These are phyloP conservation scores for Andrena bucephala DNA, from an alignment of 2,888 invertebrate genomes.

Conservation along the genomic window DNA sequence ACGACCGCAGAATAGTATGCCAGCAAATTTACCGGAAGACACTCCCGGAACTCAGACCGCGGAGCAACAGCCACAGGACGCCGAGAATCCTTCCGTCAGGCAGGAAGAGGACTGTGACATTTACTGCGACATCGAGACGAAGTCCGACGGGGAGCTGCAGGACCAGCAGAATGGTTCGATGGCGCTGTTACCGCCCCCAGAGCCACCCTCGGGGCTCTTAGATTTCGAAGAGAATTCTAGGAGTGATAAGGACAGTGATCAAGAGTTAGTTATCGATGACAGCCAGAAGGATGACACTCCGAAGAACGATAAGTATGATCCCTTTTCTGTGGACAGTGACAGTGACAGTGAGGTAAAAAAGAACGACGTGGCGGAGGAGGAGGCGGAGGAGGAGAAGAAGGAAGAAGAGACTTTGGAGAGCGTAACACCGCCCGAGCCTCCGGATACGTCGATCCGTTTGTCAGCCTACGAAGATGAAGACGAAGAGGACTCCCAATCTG, in stretches of 20 bases:
- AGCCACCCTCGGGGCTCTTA: constrained; percentile 83
- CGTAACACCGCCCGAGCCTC: background rate
- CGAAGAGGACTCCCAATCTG: constrained; percentile 87
- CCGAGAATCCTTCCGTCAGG: constrained; percentile 38
- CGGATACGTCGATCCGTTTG: constrained; percentile 68
- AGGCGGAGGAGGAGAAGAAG: constrained; percentile 31
- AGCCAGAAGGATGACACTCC: constrained; percentile 82
- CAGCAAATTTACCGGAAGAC: constrained; percentile 70
- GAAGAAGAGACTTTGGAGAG: constrained; percentile 24
- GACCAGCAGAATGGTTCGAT: constrained; percentile 76
- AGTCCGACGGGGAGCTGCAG: constrained; percentile 77
- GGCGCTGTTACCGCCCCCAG: constrained; percentile 84
- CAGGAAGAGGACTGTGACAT: constrained; percentile 86
- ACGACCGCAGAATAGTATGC: constrained; percentile 55
- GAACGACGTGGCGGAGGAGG: constrained; percentile 25
- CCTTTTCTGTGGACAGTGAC: constrained; percentile 81
- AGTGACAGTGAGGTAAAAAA: constrained; percentile 75
- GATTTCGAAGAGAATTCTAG: constrained; percentile 82
- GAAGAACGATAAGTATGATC: constrained; percentile 81
- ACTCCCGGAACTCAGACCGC: constrained; percentile 52
- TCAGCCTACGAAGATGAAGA: constrained; percentile 83
- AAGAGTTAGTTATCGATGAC: constrained; percentile 83
- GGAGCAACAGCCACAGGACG: constrained; percentile 49
- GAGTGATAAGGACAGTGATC: constrained; percentile 83
- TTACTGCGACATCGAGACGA: constrained; percentile 88